Evolutionary conservation across 2,113 vertebrate species (phyloP), one percentile per base, ranked within the genome.

Genomic region (Phycodurus eques): DNA sequence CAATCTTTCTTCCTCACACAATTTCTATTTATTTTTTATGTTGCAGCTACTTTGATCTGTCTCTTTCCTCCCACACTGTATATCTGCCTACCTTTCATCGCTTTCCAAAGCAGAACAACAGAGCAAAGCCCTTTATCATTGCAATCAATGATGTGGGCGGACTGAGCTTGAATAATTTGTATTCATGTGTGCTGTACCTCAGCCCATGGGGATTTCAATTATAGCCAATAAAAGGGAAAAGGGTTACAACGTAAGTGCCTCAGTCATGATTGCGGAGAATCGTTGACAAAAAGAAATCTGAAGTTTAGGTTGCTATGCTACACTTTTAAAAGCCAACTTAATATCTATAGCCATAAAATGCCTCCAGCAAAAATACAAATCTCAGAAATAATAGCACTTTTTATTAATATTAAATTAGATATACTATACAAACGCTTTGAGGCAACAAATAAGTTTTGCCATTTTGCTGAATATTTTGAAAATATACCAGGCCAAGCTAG

Each of bases 131-230:
- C 82, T 89, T 91, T 88, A 91, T 88, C 89, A 89, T 83, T 85
- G 84, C 86, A 84, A 87, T 87, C 87, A 82, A 82, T 83, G 87
- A 87, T 88, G 88, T 86, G 88, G 89, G 87, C 83, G 86, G 88
- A 88, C 81, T 82, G 88, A 84, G 87, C 68, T 39, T 76, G 78
- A 83, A 84, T 85, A 83, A 90, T 89, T 88, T 81, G 35, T 80
- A 87, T 88, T 87, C 87, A 85, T 89, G 84, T 76, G 86, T 70
- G 80, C 80, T 67, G 75, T 71, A 79, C 70, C 79, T 14, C 74
- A 73, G 75, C 78, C 81, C 74, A 74, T 72, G 70, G 71, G 81
- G 86, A 84, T 81, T 85, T 80, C 73, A 83, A 92, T 91, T 90
- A 86, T 86, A 88, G 71, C 77, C 82, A 91, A 88, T 88, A 89